phyloP scores from a whole-genome alignment of 2,797 vertebrate species.

The Anabas testudineus region DNA sequence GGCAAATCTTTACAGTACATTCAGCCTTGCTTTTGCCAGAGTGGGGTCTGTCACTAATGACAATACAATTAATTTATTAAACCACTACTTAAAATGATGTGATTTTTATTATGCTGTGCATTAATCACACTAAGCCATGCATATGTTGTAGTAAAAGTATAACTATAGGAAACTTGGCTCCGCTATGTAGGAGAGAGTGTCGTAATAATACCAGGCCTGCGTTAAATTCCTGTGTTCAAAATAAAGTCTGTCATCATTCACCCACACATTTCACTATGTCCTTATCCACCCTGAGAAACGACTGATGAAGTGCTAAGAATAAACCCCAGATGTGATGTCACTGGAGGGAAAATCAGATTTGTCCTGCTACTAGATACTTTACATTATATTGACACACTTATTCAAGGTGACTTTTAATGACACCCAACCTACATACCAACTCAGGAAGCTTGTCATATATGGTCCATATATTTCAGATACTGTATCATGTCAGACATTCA shows the following conservation, averaged over 20 bases:
- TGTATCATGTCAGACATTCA: conserved; percentile 16
- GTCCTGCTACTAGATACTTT: conserved; percentile 69
- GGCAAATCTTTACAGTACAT: conserved; percentile 15
- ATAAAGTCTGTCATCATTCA: conserved; percentile 36
- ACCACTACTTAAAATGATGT: conserved; percentile 23
- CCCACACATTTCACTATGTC: conserved; percentile 51
- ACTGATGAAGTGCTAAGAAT: conserved; percentile 77
- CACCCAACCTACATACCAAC: conserved; percentile 56
- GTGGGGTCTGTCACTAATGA: conserved; percentile 4
- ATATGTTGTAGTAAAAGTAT: conserved; percentile 24
- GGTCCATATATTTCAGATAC: conserved; percentile 28
- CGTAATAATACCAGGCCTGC: not conserved
- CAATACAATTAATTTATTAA: conserved; percentile 20
- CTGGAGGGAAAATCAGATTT: conserved; percentile 67
- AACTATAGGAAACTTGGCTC: conserved; percentile 23
- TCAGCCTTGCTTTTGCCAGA: conserved; percentile 1
- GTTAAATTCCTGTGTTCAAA: conserved; percentile 19
- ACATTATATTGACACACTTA: conserved; percentile 80
- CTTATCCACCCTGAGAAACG: conserved; percentile 39
- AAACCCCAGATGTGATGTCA: conserved; percentile 75
- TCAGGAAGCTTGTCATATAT: conserved; percentile 6
- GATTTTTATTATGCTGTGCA: no score
- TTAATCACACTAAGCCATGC: conserved; percentile 5
- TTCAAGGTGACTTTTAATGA: conserved; percentile 82
- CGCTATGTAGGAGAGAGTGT: not conserved